These are phyloP conservation scores for Corvus hawaiiensis DNA, from an alignment of 2,113 vertebrate species.

Conservation along the genomic window DNA sequence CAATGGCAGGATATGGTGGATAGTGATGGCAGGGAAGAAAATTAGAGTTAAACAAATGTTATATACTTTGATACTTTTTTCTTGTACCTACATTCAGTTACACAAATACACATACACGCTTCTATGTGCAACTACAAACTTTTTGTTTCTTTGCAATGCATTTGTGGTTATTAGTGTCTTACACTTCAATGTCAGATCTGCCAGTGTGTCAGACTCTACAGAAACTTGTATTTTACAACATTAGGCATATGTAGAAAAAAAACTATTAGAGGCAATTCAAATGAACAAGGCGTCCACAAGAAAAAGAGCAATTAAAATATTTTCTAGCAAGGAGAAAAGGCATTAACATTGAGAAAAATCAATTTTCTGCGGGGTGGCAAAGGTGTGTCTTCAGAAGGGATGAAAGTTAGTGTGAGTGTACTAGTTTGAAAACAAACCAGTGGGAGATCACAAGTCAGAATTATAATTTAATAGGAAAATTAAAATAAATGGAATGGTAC, in stretches of 20 bases:
- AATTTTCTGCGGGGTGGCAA: accelerated
- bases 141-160: not conserved
- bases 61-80: not conserved
- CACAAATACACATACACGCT: not conserved
- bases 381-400: not conserved
- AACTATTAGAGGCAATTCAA: not conserved
- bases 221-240: not conserved
- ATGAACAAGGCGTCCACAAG: not conserved
- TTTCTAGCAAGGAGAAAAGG: not conserved
- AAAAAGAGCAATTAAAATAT: not conserved
- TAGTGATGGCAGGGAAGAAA: not conserved
- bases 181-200: not conserved
- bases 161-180: not conserved
- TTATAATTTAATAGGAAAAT: no score
- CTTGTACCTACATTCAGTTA: not conserved
- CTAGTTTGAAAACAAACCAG: no score
- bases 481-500: no score
- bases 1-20: not conserved
- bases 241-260: not conserved
- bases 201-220: not conserved
- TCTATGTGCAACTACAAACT: not conserved
- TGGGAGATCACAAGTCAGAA: no score
- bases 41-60: not conserved
- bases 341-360: not conserved
- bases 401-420: not conserved